Evolutionary conservation across 2,113 vertebrate species (phyloP), one percentile per base, ranked within the genome.

Genomic region (Rhombomys opimus): DNA sequence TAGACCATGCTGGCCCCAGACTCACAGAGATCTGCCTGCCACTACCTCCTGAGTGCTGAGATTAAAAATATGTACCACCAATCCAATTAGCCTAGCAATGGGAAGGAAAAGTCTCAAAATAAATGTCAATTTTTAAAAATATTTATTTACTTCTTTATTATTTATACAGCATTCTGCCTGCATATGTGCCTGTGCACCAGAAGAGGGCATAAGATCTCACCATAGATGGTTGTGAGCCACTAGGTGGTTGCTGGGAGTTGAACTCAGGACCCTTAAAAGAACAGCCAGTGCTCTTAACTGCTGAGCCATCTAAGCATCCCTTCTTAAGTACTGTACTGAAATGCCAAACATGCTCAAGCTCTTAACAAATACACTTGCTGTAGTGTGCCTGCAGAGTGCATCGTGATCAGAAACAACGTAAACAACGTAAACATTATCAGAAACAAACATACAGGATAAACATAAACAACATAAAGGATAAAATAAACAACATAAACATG

Each of bases 331-430:
- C 10, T 85, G 27, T 25, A 68, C 82, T 52, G 38, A 57, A 12
- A 12, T 57, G 4, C 59, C 94, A 94, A 93, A 77, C 30, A 57
- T 68, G 52, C 22, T 63, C 77, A 94, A 78, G 25, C 25, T 91
- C 68, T 93, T 87, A 68, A 67, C 8, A 91, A 92, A 57, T 72
- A 81, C 38, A 82, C 87, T 93, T 77, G 93, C 35, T 75, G 41
- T 65, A 84, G 50, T 9, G 41, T 2, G 50, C 7, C 59, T 87
- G 22, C 75, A 91, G 77, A 70, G 5, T 27, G 54, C 52, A 8
- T 68, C 70, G 84, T 91, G 89, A 82, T 84, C 65, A 95, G 25
- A 84, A 63, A 46, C 46, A 46, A 46, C 46, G 5, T 46, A 46
- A 46, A 46, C 46, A 46, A 46, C 4, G 5, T 46, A 46, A 46